Evolutionary conservation across 2,888 invertebrate species (phyloP).

Genomic region (Lottia gigantea): DNA sequence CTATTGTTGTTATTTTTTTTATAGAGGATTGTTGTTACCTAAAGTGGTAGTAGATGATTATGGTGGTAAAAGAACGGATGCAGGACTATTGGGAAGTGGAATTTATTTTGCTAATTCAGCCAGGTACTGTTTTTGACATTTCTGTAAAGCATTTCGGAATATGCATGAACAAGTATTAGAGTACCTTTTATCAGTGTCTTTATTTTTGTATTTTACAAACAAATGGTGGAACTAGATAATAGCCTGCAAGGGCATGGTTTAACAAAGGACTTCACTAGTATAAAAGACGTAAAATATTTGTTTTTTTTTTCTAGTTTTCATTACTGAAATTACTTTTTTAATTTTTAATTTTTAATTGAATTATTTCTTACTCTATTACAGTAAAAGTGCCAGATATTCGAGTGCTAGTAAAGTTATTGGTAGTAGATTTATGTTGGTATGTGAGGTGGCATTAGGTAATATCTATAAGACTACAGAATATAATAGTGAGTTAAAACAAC

Average conservation of each 20-base stretch:
- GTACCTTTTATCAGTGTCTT: too few species aligned
- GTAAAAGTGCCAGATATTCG: conserved; percentile 59
- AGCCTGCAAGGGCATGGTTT: too few species aligned
- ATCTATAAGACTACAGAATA: conserved; percentile 41
- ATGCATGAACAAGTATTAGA: too few species aligned
- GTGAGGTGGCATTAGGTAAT: conserved; percentile 61
- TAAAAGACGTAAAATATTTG: too few species aligned
- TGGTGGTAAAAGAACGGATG: conserved; percentile 62
- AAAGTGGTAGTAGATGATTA: conserved; percentile 64
- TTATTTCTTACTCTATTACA: conserved; percentile 28
- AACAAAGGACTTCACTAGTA: too few species aligned
- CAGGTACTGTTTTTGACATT: conserved; percentile 41
- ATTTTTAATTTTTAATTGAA: too few species aligned
- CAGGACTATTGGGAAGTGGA: conserved; percentile 64
- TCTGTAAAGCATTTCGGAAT: not conserved
- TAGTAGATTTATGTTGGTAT: conserved; percentile 59
- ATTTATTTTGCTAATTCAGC: conserved; percentile 65
- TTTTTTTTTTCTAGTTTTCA: too few species aligned
- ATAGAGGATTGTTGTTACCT: conserved; percentile 65
- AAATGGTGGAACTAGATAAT: too few species aligned
- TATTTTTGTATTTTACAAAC: too few species aligned
- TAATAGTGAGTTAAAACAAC: conserved; percentile 47
- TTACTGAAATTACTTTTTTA: too few species aligned
- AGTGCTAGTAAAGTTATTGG: conserved; percentile 50
- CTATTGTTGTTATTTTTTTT: conserved; percentile 6